Base-by-base conservation (phyloP, 2,888 invertebrate species). In the Phlogophora meticulosa region DNA sequence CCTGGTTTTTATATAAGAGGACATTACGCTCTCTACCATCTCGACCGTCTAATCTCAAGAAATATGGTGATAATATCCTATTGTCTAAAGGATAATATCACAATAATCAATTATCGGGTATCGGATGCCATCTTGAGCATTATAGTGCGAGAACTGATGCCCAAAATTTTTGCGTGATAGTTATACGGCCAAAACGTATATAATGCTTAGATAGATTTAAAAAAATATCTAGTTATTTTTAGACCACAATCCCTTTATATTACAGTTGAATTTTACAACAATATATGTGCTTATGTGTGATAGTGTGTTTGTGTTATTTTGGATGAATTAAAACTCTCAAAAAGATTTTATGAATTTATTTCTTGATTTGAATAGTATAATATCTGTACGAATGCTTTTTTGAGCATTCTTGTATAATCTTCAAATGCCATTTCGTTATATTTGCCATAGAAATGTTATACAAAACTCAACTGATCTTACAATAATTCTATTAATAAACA, bases 381-480 rank as follows among this genome's bases (percentile, higher is more conserved):
- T 94, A 94, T 92, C 91, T 92, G 92, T 90, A 89, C 85, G 93
- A 94, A 94, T 92, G 94, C 93, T 90, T 88, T 61, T 89, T 86
- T 85, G 86, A 91, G 90, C 94, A 94, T 92, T 91, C 91, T 85
- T 88, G 88, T 88, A 89, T 88, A 90, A 93, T 93, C 72, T 92
- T 92, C 92, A 93, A 93, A 93, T 93, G 92, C 92, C 89, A 89
- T 93, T 84, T 90, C 84, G 88, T 91, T 91, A 87, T 81, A 83
- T 90, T 91, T 88, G 91, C 90, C 90, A 90, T 93, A 94, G 92
- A 94, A 94, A 94, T 89, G 90, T 93, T 92, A 92, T 93, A 94
- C 89, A 95, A 94, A 94, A 93, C 91, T 90, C 91, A 93, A 93
- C 90, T 90, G 90, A 89, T 91, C 91, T 91, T 93, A 91, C 85